phyloP scores from a whole-genome alignment of 2,888 invertebrate genomes.

The Chrysomela aeneicollis region DNA sequence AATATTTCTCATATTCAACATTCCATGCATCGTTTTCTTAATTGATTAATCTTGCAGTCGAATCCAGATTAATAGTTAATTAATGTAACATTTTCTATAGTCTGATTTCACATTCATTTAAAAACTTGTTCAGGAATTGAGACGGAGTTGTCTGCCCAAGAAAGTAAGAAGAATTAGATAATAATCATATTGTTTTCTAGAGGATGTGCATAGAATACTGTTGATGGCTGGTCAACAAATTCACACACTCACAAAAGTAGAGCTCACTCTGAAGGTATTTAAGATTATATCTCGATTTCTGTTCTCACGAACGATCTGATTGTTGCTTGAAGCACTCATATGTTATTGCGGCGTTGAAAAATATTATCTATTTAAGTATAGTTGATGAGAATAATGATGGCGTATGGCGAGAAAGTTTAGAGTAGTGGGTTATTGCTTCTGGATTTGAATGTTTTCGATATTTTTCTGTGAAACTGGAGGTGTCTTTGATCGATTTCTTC shows the following conservation, averaged over 20 bases:
- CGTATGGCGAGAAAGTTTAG: neutral
- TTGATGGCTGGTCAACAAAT: conserved; percentile 29
- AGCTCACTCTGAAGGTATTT: conserved; percentile 27
- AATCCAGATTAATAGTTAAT: too few relatives aligned
- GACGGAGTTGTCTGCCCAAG: neutral
- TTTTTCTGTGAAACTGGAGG: neutral
- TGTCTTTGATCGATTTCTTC: too few relatives aligned
- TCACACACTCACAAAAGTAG: conserved; percentile 25
- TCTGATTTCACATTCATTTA: neutral
- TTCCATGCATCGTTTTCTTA: too few relatives aligned
- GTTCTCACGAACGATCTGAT: conserved; percentile 30
- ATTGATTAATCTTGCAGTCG: too few relatives aligned
- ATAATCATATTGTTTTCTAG: neutral
- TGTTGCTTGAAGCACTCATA: conserved; percentile 16
- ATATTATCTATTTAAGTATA: neutral
- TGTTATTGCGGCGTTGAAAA: conserved; percentile 4
- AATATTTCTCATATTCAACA: too few relatives aligned
- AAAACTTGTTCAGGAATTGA: neutral
- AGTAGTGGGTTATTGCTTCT: neutral
- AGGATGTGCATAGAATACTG: conserved; percentile 6
- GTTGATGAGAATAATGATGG: neutral
- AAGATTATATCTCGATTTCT: conserved; percentile 27
- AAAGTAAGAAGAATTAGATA: neutral
- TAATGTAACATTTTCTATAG: neutral
- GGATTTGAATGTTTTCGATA: neutral